Evolutionary conservation across 2,113 vertebrate species (phyloP).

Genomic region (Sylvilagus bachmani): DNA sequence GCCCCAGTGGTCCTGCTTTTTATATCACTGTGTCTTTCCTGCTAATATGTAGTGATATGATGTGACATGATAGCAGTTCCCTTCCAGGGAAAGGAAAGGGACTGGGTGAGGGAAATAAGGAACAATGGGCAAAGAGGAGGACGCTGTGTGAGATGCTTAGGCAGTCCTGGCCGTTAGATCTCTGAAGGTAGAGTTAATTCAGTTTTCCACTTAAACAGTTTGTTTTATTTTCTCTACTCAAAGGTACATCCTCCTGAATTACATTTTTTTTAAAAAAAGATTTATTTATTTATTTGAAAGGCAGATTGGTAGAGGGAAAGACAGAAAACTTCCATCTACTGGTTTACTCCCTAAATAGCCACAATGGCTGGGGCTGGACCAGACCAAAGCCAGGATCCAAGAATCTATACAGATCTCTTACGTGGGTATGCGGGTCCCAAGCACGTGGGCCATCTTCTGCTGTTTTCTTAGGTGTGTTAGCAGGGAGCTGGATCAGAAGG

Average conservation of each 20-base stretch:
- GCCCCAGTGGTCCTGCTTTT: background rate
- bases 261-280: no score
- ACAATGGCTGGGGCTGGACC: no score
- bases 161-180: background rate
- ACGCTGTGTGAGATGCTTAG: background rate
- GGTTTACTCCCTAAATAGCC: no score
- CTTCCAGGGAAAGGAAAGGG: background rate
- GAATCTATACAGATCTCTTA: no score
- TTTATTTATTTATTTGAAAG: no score
- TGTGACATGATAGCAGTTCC: background rate
- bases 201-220: background rate
- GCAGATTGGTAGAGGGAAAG: no score
- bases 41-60: background rate
- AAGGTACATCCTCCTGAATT: background rate
- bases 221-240: constrained; percentile 24
- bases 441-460: no score
- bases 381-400: no score
- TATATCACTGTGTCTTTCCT: background rate
- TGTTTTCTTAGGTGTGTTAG: no score
- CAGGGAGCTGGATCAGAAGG: no score
- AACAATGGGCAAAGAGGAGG: background rate
- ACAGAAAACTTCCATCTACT: no score
- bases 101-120: background rate
- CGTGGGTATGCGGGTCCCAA: no score
- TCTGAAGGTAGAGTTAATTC: background rate